Evolutionary conservation across 2,113 vertebrate genomes (phyloP).

Genomic region (Daphoenositta chrysoptera): DNA sequence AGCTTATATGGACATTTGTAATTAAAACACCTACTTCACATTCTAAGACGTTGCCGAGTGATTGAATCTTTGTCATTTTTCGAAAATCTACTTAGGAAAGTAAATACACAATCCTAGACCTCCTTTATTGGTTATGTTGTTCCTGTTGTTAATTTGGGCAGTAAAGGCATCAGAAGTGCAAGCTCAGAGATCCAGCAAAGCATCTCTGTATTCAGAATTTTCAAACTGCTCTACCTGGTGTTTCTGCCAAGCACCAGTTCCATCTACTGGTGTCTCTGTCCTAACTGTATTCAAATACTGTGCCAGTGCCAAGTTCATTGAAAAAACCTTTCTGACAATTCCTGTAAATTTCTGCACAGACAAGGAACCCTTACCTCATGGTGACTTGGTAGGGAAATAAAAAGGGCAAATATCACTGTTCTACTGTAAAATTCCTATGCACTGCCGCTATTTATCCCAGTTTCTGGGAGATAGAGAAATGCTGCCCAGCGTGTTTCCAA

Average conservation of each 20-base stretch:
- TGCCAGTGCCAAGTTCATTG: background rate
- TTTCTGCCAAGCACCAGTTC: background rate
- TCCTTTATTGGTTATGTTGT: background rate
- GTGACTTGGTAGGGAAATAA: background rate
- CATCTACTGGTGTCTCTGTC: background rate
- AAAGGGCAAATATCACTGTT: background rate
- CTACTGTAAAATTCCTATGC: background rate
- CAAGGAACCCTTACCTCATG: background rate
- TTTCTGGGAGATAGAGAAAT: background rate
- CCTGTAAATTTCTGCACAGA: background rate
- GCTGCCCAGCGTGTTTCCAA: background rate
- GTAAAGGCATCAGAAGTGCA: background rate
- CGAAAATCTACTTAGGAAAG: background rate
- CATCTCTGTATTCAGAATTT: background rate
- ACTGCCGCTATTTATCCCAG: background rate
- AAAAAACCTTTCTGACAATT: background rate
- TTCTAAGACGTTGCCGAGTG: background rate
- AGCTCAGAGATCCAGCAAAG: background rate
- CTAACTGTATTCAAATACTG: background rate
- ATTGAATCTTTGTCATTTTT: background rate
- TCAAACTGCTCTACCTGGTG: background rate
- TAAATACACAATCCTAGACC: background rate
- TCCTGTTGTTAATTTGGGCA: background rate
- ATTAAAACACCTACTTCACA: background rate
- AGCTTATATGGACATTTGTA: background rate